Conservation (phyloP, 1,140 invertebrate genomes). For the Globodera rostochiensis region DNA sequence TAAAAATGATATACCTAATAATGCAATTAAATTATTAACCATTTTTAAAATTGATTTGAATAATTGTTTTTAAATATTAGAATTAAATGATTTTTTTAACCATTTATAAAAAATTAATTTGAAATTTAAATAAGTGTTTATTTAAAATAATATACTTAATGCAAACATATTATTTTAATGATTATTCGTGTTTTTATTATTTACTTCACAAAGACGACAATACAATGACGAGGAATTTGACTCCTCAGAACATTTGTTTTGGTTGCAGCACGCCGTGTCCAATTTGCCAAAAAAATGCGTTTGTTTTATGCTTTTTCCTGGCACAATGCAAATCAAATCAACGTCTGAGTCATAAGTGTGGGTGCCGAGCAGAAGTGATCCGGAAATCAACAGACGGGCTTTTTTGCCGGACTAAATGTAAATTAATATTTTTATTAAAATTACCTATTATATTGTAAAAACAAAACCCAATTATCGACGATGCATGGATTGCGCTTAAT, state of each 20-base stretch:
- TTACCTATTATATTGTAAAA: too few relatives aligned
- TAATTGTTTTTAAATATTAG: too few relatives aligned
- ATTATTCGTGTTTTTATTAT: background rate
- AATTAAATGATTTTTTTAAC: too few relatives aligned
- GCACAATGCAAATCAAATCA: slow-evolving; percentile 1
- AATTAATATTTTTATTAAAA: background rate
- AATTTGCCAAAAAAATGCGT: background rate
- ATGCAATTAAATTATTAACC: too few relatives aligned
- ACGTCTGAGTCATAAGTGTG: background rate
- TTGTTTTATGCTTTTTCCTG: background rate
- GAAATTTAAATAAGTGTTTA: background rate
- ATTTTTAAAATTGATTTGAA: too few relatives aligned
- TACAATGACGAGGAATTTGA: background rate
- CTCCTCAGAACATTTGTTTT: background rate
- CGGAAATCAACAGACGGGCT: background rate
- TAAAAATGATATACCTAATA: too few relatives aligned
- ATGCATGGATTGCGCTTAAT: background rate
- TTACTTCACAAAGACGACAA: background rate
- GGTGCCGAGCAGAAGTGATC: background rate
- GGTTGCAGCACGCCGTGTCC: background rate
- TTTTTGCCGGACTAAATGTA: background rate
- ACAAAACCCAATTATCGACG: background rate
- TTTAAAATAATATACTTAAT: background rate
- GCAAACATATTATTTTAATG: too few relatives aligned
- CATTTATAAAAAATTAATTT: too few relatives aligned